A percentile compares a stretch with the other conserved stretches of the same genome.
These are phyloP conservation scores for Ellobius talpinus DNA, from an alignment of 2,113 vertebrate species.

Conservation along the genomic window DNA sequence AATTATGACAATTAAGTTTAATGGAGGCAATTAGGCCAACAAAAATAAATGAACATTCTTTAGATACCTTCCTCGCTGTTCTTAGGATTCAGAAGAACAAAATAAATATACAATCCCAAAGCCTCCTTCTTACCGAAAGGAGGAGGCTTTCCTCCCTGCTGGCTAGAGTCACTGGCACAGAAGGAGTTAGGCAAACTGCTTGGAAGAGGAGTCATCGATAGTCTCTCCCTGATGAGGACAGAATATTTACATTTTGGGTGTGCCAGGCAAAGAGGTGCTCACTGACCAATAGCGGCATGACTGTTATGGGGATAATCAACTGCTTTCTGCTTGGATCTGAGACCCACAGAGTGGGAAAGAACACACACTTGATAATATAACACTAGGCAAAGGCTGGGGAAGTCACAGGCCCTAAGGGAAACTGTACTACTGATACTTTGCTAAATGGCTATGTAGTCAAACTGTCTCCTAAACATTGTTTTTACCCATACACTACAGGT, in stretches of 20 bases:
- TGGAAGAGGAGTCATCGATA: not conserved
- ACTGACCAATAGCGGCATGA: not conserved
- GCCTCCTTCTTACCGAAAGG: not conserved
- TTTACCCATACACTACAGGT: not conserved
- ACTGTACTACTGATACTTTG: not conserved
- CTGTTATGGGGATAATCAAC: not conserved
- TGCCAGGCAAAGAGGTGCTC: not conserved
- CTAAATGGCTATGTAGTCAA: not conserved
- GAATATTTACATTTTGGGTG: not conserved
- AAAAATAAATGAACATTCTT: slow-evolving; percentile 57
- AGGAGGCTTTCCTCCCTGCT: not conserved
- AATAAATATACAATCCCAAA: not conserved
- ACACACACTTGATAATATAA: not conserved
- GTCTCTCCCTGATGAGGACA: no score
- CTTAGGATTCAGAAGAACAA: slow-evolving; percentile 13
- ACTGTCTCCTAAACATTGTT: not conserved
- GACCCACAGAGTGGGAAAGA: not conserved
- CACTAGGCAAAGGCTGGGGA: not conserved
- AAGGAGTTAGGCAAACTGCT: not conserved
- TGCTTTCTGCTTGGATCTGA: not conserved
- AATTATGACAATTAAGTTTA: slow-evolving; percentile 66
- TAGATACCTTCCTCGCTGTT: slow-evolving; percentile 14
- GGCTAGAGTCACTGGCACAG: not conserved
- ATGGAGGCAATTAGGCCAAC: slow-evolving; percentile 48
- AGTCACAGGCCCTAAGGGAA: not conserved